Evolutionary conservation across 2,888 invertebrate species (phyloP), one percentile per base, ranked within the genome.

Genomic region (Graphium colonna): DNA sequence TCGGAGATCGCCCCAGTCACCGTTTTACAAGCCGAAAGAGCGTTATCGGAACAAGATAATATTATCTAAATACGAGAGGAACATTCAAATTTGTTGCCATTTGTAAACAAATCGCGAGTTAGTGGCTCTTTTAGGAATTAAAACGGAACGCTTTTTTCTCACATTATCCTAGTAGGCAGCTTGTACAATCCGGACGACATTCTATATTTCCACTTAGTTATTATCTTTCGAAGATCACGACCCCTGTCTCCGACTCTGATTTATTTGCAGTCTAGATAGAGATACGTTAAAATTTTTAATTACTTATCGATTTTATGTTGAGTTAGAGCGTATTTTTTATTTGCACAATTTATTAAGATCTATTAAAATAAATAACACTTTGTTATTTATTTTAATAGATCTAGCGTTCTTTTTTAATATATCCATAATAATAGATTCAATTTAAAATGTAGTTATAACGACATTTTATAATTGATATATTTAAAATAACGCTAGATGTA

Each of bases 201-300:
- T 41, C 17, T 31, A 49, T 31, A 31, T 16, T 49, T n/a, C 18
- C 40, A 41, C n/a, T 33, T 41, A 4, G 28, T 31, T 41, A 10
- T 46, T 38, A 36, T 46, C 18, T 21, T 12, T 18, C 7, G 9
- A 15, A 18, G 3, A 36, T 38, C 8, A 15, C 10, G 16, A n/a
- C 15, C 7, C 7, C 65, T 64, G 60, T 36, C 10, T 31, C 10
- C 9, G 1, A 2, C 5, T 31, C 9, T 31, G 31, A 31, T 31
- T 31, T 31, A 31, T 31, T 65, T 61, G 55, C 61, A 60, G 62
- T 9, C 9, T 31, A 7, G 31, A 31, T 10, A 31, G n/a, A n/a
- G n/a, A 31, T 10, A 31, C 9, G 1, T 31, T 31, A 31, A 7
- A 10, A 5, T 10, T 10, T 31, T 9, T 31, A 31, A 31, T 31